Conservation (phyloP, 2,113 vertebrate genomes). For the Chunga burmeisteri region DNA sequence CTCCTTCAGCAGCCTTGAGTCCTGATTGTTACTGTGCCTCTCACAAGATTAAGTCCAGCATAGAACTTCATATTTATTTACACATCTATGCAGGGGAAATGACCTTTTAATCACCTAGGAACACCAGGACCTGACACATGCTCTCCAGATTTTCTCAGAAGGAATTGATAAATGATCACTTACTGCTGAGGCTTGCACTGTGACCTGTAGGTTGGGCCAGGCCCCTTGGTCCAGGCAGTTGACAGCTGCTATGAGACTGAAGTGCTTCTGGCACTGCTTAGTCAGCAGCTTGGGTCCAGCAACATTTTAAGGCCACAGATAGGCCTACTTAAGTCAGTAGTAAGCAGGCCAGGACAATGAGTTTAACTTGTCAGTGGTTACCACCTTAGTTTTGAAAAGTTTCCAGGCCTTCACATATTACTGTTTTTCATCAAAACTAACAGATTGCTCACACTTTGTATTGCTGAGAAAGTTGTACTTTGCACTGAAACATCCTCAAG, state of each 20-base stretch:
- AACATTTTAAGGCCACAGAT: background rate
- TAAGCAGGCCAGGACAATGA: background rate
- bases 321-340: background rate
- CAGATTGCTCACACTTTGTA: background rate
- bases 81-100: background rate
- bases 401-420: background rate
- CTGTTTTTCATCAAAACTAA: background rate
- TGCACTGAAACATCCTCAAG: background rate
- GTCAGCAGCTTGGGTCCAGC: background rate
- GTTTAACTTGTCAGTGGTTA: background rate
- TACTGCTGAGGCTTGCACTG: background rate
- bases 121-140: background rate
- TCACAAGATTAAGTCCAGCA: background rate
- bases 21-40: background rate
- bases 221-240: background rate
- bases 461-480: background rate
- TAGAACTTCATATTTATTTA: background rate
- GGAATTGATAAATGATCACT: background rate
- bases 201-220: background rate
- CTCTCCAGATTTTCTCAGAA: background rate
- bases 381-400: background rate
- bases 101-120: background rate
- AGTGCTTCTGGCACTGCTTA: background rate
- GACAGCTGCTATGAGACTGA: background rate
- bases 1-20: background rate